A percentile compares a stretch with the other conserved stretches of the same genome.
Conservation (phyloP, 2,113 vertebrate genomes). For the Xyrauchen texanus region DNA sequence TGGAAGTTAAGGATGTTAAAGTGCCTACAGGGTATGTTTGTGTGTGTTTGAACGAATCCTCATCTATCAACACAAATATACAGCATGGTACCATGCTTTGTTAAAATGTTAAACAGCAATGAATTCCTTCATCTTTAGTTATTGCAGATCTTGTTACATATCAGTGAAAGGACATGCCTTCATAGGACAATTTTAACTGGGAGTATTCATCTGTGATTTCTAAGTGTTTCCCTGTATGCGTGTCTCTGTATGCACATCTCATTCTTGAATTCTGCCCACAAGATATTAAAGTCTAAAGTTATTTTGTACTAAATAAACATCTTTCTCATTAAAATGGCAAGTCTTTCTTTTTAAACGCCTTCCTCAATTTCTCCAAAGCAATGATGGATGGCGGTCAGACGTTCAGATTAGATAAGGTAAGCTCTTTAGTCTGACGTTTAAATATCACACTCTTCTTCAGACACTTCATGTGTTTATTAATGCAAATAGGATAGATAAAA, state of each 20-base stretch:
- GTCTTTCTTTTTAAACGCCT: background rate
- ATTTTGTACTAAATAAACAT: conserved; percentile 39
- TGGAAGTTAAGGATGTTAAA: background rate
- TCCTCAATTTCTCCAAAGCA: background rate
- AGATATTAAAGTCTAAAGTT: background rate
- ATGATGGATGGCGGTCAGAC: background rate
- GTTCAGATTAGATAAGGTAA: too few species aligned
- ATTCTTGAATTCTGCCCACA: background rate
- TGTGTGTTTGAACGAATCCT: background rate
- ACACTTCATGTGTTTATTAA: too few species aligned
- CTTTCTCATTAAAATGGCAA: conserved; percentile 1
- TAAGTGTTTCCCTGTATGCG: too few species aligned
- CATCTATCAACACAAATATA: background rate
- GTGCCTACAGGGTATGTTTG: background rate
- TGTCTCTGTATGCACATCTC: too few species aligned
- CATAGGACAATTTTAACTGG: too few species aligned
- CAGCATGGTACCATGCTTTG: background rate
- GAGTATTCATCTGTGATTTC: too few species aligned
- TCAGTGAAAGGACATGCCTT: background rate
- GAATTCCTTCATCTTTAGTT: background rate
- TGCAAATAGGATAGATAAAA: too few species aligned
- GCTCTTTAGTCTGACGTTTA: too few species aligned
- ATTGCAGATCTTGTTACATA: background rate
- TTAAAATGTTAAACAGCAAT: background rate
- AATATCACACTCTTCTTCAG: too few species aligned